Evolutionary conservation across 2,888 invertebrate species (phyloP).

Genomic region (Brachynemurus nebulosus): DNA sequence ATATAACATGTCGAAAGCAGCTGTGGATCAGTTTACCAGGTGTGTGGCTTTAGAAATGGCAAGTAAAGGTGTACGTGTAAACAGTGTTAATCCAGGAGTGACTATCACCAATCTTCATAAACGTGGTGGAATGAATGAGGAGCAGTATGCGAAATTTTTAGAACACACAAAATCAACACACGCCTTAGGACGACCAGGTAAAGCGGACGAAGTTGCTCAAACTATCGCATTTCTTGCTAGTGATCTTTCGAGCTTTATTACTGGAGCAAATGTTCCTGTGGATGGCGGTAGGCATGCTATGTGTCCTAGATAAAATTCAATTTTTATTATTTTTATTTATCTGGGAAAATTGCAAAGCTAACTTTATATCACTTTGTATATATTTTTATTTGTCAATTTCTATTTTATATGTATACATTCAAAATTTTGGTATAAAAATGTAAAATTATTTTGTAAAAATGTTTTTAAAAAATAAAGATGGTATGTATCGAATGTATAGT

Average conservation of each 20-base stretch:
- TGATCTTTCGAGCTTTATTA: conserved; percentile 75
- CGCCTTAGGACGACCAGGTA: conserved; percentile 77
- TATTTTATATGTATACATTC: too few relatives aligned
- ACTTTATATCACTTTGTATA: too few relatives aligned
- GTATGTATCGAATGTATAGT: too few relatives aligned
- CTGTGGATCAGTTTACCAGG: conserved; percentile 88
- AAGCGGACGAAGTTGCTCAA: conserved; percentile 73
- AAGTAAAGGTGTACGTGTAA: conserved; percentile 70
- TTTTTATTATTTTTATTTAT: too few relatives aligned
- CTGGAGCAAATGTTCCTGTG: conserved; percentile 76
- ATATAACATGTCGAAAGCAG: conserved; percentile 87
- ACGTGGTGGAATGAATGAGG: conserved; percentile 70
- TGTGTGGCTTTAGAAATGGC: conserved; percentile 83
- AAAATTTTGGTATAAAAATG: too few relatives aligned
- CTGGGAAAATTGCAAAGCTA: too few relatives aligned
- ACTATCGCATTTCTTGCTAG: conserved; percentile 88
- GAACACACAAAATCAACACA: conserved; percentile 78
- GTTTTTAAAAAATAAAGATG: too few relatives aligned
- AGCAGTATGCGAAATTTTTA: conserved; percentile 70
- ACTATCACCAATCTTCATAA: conserved; percentile 78
- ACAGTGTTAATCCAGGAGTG: conserved; percentile 89
- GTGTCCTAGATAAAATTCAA: conserved; percentile 71
- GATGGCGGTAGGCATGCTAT: conserved; percentile 92
- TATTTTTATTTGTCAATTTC: too few relatives aligned
- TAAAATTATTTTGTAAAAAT: too few relatives aligned